Evolutionary conservation across 2,888 invertebrate genomes (phyloP), one percentile per base, ranked within the genome.

Genomic region (Epinotia brunnichana): DNA sequence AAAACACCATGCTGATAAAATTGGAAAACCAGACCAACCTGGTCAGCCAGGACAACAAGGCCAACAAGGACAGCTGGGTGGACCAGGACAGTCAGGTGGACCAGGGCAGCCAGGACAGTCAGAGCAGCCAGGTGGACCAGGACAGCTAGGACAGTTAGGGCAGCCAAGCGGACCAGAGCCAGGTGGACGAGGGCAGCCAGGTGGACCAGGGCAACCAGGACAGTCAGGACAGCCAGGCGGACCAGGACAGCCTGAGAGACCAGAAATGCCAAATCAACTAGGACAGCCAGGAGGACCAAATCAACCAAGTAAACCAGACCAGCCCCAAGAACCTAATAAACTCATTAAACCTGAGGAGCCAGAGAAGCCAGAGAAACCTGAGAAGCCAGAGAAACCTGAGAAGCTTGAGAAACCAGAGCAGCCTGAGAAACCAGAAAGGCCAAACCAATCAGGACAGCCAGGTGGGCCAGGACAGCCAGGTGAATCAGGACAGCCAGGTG

Each of bases 221-320:
- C 13, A 56, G 4, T 13, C 13, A n/a, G 29, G 17, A 19, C 35
- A 41, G 0, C 41, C 41, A 41, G 41, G 41, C 3, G 2, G 2
- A 0, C 41, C 56, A 21, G 51, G 9, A 0, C 4, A n/a, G 4
- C 51, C 41, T 13, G 51, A 61, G 2, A 2, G n/a, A 2, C 59
- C 57, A 11, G 21, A 15, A 0, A 5, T 44, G 1, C 54, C 54
- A 24, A 15, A 21, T 0, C 2, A 15, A 44, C 39, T 24, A 7
- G 19, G n/a, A 0, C 39, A 24, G 1, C 51, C 64, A 54, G 54
- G 2, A 0, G 7, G 17, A 24, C 51, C 66, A 4, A n/a, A 17
- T 17, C 29, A 63, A 51, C 60, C 75, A 66, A 67, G 54, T 0
- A 21, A 63, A 15, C 60, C 64, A 2, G 57, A 3, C 1, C 56